Conservation (phyloP, 2,797 vertebrate species). For the Ceyx erithaca region DNA sequence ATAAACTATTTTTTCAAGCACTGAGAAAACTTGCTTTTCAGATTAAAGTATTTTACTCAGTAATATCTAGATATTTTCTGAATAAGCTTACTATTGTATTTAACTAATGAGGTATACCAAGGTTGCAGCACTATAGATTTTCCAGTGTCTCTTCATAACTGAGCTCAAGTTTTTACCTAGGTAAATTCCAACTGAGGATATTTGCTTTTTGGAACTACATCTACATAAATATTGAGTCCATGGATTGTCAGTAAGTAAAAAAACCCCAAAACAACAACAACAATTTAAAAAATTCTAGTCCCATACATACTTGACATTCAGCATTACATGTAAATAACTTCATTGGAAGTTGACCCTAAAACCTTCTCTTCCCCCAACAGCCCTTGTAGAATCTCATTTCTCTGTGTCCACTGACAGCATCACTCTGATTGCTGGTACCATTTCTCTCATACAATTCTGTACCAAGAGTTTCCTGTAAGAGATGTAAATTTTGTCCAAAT, state of each 20-base stretch:
- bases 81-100: neutral
- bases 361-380: neutral
- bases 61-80: neutral
- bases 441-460: neutral
- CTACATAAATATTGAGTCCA: neutral
- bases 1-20: neutral
- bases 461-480: neutral
- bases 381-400: neutral
- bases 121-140: neutral
- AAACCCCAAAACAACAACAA: rapidly evolving
- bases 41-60: neutral
- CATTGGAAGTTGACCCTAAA: neutral
- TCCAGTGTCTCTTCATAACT: neutral
- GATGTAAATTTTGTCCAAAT: neutral
- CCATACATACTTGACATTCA: neutral
- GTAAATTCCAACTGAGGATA: neutral
- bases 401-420: neutral
- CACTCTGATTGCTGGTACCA: neutral
- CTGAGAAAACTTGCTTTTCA: neutral
- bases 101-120: neutral
- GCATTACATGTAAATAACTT: neutral
- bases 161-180: neutral
- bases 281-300: neutral
- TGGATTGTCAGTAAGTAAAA: neutral
- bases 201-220: neutral